A percentile compares a stretch with the other conserved stretches of the same genome.
phyloP scores from a whole-genome alignment of 1,140 invertebrate species.

The Cydia amplana region DNA sequence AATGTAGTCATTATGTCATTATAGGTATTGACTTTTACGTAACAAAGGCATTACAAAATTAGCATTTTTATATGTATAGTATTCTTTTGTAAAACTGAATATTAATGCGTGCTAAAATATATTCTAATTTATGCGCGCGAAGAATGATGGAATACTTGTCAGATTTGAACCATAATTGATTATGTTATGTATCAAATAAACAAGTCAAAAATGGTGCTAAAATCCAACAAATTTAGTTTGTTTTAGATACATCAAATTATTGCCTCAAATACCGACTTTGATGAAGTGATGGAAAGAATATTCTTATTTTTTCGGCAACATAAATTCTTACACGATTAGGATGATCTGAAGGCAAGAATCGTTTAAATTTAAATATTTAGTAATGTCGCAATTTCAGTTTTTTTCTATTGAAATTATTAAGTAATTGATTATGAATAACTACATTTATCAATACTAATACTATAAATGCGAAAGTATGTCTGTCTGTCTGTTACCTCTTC shows the following conservation, averaged over 20 bases:
- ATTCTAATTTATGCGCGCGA: conserved; percentile 1
- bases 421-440: too few species aligned
- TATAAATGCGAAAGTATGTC: too few species aligned
- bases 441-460: too few species aligned
- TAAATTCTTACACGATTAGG: too few species aligned
- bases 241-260: conserved; percentile 12
- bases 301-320: too few species aligned
- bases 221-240: neutral
- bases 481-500: too few species aligned
- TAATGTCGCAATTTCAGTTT: too few species aligned
- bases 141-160: conserved; percentile 11
- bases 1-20: neutral
- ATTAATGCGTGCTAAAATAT: neutral
- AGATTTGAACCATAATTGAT: conserved; percentile 7
- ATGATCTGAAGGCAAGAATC: neutral
- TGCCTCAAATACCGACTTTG: neutral
- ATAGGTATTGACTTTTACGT: conserved; percentile 1
- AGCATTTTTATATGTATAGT: neutral
- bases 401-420: too few species aligned
- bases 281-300: neutral
- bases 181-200: neutral
- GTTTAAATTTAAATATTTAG: too few species aligned
- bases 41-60: neutral
- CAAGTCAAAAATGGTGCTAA: neutral
- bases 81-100: neutral